Percentiles rank a stretch among this genome's conserved stretches.
These are phyloP conservation scores for Stratiolaelaps scimitus DNA, from an alignment of 1,140 invertebrate genomes.

Conservation along the genomic window DNA sequence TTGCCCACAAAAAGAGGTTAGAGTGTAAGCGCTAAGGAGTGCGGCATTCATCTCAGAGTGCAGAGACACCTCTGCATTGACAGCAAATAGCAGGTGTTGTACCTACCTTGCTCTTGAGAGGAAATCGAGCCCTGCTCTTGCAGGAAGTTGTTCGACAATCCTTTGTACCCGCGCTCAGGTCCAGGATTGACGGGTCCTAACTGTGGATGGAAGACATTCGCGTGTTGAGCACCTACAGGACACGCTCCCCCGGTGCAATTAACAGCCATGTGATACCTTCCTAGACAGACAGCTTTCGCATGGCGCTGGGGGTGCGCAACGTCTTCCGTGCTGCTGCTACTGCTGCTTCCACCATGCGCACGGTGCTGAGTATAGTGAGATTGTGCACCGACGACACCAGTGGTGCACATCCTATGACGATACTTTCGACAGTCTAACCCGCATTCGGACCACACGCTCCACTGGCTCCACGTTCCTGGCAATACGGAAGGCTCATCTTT, in stretches of 20 bases:
- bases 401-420: slow-evolving; percentile 38
- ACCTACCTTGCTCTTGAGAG: slow-evolving; percentile 13
- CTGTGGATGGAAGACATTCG: no score
- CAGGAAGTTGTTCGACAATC: slow-evolving; percentile 11
- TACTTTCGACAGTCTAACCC: slow-evolving; percentile 36
- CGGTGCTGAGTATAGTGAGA: no score
- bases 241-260: slow-evolving; percentile 15
- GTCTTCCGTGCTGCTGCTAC: no score
- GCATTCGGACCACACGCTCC: slow-evolving; percentile 39
- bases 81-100: no score
- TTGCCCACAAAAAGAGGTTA: no score
- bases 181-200: no score
- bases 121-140: background rate
- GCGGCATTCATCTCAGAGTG: no score
- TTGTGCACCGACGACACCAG: slow-evolving; percentile 14
- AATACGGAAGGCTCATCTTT: background rate
- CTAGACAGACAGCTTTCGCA: slow-evolving; percentile 26
- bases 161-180: background rate
- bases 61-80: no score
- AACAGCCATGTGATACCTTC: slow-evolving; percentile 23
- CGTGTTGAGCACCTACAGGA: no score
- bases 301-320: no score
- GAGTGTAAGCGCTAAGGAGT: no score
- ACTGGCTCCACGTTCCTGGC: slow-evolving; percentile 33
- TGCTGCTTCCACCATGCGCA: no score